phyloP scores from a whole-genome alignment of 2,797 vertebrate species.

The Malacoraja senta region DNA sequence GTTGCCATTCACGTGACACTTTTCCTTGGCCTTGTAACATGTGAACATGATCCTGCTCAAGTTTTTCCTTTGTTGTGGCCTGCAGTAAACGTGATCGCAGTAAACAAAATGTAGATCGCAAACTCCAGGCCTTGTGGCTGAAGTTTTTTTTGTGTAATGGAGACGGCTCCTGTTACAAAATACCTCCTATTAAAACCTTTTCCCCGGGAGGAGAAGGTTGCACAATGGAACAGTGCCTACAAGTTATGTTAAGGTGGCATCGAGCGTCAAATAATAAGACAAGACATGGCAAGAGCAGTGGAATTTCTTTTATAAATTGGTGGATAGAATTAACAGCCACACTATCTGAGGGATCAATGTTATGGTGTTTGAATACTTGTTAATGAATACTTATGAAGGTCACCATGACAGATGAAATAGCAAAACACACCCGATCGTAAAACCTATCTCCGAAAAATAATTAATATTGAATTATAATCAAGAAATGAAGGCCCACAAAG shows the following conservation, averaged over 20 bases:
- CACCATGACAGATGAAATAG: background rate
- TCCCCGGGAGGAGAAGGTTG: background rate
- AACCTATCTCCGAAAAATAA: background rate
- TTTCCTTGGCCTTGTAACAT: background rate
- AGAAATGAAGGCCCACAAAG: background rate
- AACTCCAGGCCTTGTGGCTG: background rate
- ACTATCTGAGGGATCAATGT: background rate
- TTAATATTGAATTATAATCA: background rate
- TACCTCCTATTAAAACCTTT: background rate
- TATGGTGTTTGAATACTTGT: background rate
- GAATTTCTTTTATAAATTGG: background rate
- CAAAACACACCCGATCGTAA: background rate
- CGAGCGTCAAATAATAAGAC: background rate
- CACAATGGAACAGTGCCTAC: background rate
- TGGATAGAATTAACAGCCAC: background rate
- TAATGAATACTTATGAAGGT: conserved; percentile 5
- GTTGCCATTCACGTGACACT: conserved; percentile 17
- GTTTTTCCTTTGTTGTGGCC: background rate
- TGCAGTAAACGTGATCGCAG: background rate
- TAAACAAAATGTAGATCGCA: background rate
- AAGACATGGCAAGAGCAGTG: background rate
- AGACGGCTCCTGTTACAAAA: background rate
- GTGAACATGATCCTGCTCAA: background rate
- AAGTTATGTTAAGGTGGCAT: background rate
- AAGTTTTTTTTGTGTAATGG: background rate